Conservation (phyloP, 2,113 vertebrate species). For the Prionailurus bengalensis region DNA sequence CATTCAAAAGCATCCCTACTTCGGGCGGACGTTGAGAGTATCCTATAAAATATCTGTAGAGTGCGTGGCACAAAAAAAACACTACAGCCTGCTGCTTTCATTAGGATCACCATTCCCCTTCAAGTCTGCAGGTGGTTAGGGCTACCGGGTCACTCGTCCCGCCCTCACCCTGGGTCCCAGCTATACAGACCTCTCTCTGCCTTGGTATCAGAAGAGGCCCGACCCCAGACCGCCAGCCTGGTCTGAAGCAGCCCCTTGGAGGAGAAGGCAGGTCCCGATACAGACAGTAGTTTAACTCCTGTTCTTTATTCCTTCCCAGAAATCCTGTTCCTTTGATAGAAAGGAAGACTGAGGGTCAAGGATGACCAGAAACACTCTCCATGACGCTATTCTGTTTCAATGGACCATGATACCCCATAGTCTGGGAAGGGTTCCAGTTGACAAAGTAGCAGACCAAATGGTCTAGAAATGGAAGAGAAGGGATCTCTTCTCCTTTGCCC, state of each 20-base stretch:
- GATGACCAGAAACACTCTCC: not conserved
- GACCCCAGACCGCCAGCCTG: not conserved
- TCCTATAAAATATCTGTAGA: not conserved
- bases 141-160: not conserved
- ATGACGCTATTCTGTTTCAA: not conserved
- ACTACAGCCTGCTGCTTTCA: fast-evolving
- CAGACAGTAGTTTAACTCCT: not conserved
- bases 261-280: not conserved
- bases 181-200: not conserved
- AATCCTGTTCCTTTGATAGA: not conserved
- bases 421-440: not conserved
- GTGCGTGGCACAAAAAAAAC: not conserved
- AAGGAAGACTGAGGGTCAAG: not conserved
- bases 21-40: not conserved
- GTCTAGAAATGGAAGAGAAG: not conserved
- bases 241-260: not conserved
- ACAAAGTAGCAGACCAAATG: not conserved
- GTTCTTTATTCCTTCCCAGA: not conserved
- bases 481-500: not conserved
- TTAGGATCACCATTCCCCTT: not conserved
- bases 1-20: not conserved
- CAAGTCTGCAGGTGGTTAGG: not conserved
- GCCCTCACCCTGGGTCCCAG: not conserved
- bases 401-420: no score
- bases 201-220: not conserved